Evolutionary conservation across 2,797 vertebrate genomes (phyloP).

Genomic region (Trichosurus vulpecula): DNA sequence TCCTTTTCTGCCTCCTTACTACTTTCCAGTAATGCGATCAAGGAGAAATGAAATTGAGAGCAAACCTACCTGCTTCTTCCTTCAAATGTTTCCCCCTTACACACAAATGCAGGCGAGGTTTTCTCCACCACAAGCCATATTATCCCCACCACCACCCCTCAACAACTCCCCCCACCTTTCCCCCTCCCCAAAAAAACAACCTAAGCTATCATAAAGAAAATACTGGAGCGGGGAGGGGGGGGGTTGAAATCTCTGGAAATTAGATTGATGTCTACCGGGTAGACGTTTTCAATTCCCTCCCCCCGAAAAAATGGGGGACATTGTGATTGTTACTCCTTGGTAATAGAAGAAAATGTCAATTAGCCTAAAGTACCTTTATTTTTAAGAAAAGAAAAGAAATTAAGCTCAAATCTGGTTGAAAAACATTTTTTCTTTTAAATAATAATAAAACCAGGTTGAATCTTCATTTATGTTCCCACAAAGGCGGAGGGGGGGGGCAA

Average conservation of each 20-base stretch:
- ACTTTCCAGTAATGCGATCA: constrained; percentile 68
- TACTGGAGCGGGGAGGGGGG: constrained; percentile 40
- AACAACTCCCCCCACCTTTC: background rate
- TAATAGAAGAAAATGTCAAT: constrained; percentile 70
- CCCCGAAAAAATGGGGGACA: background rate
- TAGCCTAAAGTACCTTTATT: constrained; percentile 67
- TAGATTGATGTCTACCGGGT: constrained; percentile 43
- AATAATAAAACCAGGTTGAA: constrained; percentile 57
- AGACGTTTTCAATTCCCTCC: constrained; percentile 16
- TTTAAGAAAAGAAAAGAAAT: constrained; percentile 26
- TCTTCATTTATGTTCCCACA: constrained; percentile 72
- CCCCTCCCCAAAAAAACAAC: constrained; percentile 75
- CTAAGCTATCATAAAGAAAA: constrained; percentile 66
- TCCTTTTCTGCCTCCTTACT: constrained; percentile 59
- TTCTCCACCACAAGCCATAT: constrained; percentile 68
- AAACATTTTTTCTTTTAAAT: constrained; percentile 71
- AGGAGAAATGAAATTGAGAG: constrained; percentile 62
- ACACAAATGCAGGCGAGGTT: constrained; percentile 71
- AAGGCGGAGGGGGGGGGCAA: background rate
- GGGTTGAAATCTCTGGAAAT: constrained; percentile 66
- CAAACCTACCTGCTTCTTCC: constrained; percentile 77
- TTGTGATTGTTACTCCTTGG: constrained; percentile 48
- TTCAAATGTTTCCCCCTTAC: constrained; percentile 49
- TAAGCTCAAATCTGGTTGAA: constrained; percentile 70
- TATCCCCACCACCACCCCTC: constrained; percentile 36